Evolutionary conservation across 2,888 invertebrate genomes (phyloP).

Genomic region (Formica aserva): DNA sequence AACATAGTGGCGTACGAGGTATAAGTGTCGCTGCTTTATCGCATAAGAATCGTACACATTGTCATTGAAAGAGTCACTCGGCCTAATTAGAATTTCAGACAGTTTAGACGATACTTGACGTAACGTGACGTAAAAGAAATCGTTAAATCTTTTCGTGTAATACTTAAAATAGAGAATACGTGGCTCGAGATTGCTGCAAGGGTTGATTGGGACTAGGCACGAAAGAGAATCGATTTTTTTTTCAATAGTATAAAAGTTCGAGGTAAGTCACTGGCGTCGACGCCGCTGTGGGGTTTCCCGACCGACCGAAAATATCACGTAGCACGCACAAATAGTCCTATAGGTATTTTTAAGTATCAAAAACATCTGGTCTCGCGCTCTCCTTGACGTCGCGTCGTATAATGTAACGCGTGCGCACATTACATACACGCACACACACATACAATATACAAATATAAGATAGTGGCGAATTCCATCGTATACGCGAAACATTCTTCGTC

Average conservation of each 20-base stretch:
- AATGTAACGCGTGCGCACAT: constrained; percentile 75
- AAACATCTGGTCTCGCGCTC: constrained; percentile 76
- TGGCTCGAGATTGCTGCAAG: background rate
- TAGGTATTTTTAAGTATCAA: constrained; percentile 81
- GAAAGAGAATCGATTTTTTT: constrained; percentile 29
- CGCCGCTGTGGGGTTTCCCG: constrained; percentile 76
- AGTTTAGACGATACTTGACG: background rate
- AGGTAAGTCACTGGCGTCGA: constrained; percentile 57
- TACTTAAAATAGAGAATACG: background rate
- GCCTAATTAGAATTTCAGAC: background rate
- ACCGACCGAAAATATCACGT: constrained; percentile 74
- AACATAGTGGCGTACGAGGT: background rate
- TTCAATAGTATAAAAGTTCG: constrained; percentile 48
- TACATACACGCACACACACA: background rate
- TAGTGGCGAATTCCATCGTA: background rate
- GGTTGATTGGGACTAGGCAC: background rate
- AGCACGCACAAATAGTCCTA: constrained; percentile 78
- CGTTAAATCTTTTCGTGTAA: background rate
- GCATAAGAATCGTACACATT: background rate
- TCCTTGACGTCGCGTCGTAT: constrained; percentile 63
- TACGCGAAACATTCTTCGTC: constrained; percentile 24
- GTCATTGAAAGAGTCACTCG: background rate
- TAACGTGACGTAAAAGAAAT: background rate
- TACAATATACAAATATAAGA: background rate
- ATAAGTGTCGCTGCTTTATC: background rate